Base-by-base conservation (phyloP, 2,888 invertebrate species). In the Chloroclysta siterata region DNA sequence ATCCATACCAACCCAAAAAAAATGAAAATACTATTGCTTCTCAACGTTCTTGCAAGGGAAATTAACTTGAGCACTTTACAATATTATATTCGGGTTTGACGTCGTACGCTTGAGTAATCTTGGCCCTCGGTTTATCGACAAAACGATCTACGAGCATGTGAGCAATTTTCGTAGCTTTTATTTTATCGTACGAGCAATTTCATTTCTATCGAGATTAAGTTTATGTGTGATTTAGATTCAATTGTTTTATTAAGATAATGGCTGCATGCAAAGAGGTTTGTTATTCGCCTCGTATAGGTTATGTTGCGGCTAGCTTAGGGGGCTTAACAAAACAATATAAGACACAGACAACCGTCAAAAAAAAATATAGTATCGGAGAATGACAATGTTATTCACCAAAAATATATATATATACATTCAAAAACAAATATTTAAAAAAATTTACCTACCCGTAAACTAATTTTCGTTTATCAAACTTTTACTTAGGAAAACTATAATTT, bases 1-100 rank as follows among this genome's bases (percentile, higher is more conserved):
- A 39, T 11, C 11, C 75, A 73, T 67, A 66, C 70, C 68, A 76
- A 74, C 76, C 77, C 69, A 71, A 76, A 73, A 72, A 79, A 79
- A 80, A 78, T 80, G 79, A 82, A 84, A 84, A 84, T 85, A 85
- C 85, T 83, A 82, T 81, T 81, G 78, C 77, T 80, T 75, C 75
- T 75, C 72, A 78, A 77, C 78, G 70, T 66, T 74, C 66, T 74
- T 68, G 64, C 59, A 55, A 63, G 70, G 72, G 74, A 71, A 75
- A 71, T 69, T 71, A 69, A 56, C 65, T 66, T 71, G 65, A 74
- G 68, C 64, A 78, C 70, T 76, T 74, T 63, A 68, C 63, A 65
- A 65, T 71, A 67, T 68, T 59, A 65, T 52, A 54, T 68, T 59
- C 55, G 44, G 57, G 60, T 65, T 68, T 67, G 65, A 65, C 61